Conservation (phyloP, 2,888 invertebrate species). For the Masnerella sp. region DNA sequence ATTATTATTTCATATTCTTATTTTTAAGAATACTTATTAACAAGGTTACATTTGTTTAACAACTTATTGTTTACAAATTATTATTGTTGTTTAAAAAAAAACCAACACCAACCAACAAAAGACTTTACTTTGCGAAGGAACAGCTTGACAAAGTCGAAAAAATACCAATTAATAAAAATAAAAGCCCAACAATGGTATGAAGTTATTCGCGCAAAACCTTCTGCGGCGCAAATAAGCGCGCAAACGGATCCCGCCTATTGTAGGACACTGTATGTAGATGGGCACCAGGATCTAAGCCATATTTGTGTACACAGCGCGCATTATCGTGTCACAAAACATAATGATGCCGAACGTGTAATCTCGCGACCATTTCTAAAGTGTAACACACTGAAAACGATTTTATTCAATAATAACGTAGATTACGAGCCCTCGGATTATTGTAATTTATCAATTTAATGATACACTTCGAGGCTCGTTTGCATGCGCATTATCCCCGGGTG, state of each 20-base stretch:
- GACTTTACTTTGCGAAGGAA: too few relatives aligned
- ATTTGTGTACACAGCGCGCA: conserved; percentile 23
- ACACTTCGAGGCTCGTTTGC: conserved; percentile 39
- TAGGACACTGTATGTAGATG: conserved; percentile 4
- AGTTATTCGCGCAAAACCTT: too few relatives aligned
- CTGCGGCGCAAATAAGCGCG: too few relatives aligned
- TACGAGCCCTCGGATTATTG: conserved; percentile 26
- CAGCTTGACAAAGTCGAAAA: too few relatives aligned
- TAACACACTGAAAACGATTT: conserved; percentile 35
- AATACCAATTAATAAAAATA: too few relatives aligned
- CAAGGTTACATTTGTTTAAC: too few relatives aligned
- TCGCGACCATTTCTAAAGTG: conserved; percentile 37
- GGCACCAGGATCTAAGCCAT: conserved; percentile 23
- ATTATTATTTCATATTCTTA: too few relatives aligned
- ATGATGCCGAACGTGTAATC: conserved; percentile 38
- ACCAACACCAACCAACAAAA: too few relatives aligned
- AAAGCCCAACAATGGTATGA: too few relatives aligned
- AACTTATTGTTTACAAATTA: too few relatives aligned
- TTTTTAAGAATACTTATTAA: too few relatives aligned
- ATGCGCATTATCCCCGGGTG: conserved; percentile 30
- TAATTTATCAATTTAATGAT: conserved; percentile 54
- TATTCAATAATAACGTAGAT: conserved; percentile 45
- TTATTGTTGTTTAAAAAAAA: too few relatives aligned
- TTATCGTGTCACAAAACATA: conserved; percentile 44
- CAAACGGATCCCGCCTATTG: conserved; percentile 5